Evolutionary conservation across 2,797 vertebrate genomes (phyloP).

Genomic region (Clarias laeviceps): DNA sequence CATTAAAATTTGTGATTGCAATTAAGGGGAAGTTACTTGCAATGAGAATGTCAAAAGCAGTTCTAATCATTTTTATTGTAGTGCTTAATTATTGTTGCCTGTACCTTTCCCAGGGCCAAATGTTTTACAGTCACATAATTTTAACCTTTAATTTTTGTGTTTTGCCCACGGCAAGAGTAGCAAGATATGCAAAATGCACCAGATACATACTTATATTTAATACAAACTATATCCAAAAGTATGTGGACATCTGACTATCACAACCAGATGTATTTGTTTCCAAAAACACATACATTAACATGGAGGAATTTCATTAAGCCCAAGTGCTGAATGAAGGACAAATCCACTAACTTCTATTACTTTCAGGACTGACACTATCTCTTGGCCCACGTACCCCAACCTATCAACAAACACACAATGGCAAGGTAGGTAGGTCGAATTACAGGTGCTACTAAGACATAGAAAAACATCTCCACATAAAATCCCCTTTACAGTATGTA

Average conservation of each 20-base stretch:
- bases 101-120: conserved; percentile 67
- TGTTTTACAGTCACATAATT: conserved; percentile 76
- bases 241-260: neutral
- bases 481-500: neutral
- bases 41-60: conserved; percentile 84
- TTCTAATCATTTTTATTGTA: conserved; percentile 85
- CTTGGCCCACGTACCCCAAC: neutral
- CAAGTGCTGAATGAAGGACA: neutral
- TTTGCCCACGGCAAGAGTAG: conserved; percentile 44
- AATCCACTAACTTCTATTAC: neutral
- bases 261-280: neutral
- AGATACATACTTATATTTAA: conserved; percentile 17
- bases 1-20: conserved; percentile 86
- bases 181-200: neutral
- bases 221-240: conserved; percentile 1
- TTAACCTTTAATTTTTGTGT: conserved; percentile 71
- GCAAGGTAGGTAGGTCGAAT: neutral
- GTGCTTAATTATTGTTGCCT: conserved; percentile 77
- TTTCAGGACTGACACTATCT: neutral
- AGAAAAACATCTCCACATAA: neutral
- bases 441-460: neutral
- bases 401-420: neutral
- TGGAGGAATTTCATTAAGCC: neutral
- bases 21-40: conserved; percentile 81
- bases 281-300: neutral